Evolutionary conservation across 1,140 invertebrate species (phyloP), one percentile per base, ranked within the genome.

Genomic region (Mya arenaria): DNA sequence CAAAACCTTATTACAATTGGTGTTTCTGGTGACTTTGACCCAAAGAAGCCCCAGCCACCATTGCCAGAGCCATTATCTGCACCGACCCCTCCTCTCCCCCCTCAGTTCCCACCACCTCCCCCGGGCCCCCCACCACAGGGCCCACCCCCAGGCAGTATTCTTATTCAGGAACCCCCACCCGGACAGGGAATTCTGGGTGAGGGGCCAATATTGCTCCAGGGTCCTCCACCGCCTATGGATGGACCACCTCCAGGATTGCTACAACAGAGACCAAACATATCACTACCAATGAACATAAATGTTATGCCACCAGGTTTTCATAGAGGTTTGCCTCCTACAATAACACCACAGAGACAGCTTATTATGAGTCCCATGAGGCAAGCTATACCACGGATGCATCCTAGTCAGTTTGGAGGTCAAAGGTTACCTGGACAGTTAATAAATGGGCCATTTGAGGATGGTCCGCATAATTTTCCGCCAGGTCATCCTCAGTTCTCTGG

Each of bases 91-190:
- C 77, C 77, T 60, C 41, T 80, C 4, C 77, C 77, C 13, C 63
- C 77, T 10, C 77, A 80, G 37, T 80, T 80, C 48, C 77, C 77
- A 13, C 77, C 77, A 30, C 84, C 82, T 15, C 77, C 77, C 19
- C 73, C 83, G 36, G 83, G 78, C 2, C 58, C 73, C 13, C 79
- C 72, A 30, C 79, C 65, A n/a, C 75, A 62, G 17, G 44, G 71
- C n/a, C 55, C 37, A 13, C 78, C 66, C 25, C 66, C 77, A 4
- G 75, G 75, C 8, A 58, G 52, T 39, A 60, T 79, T 6, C 69
- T 80, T 41, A 23, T 80, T 44, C 77, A 80, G 66, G 77, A 80
- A 55, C 48, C 15, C 23, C 44, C 39, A 0, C 77, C 63, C 2
- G 77, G 77, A 19, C 77, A 39, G 34, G 77, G 77, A 8, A 68